Base-by-base conservation (phyloP, 2,797 vertebrate genomes). In the Tauraco hartlaubi region DNA sequence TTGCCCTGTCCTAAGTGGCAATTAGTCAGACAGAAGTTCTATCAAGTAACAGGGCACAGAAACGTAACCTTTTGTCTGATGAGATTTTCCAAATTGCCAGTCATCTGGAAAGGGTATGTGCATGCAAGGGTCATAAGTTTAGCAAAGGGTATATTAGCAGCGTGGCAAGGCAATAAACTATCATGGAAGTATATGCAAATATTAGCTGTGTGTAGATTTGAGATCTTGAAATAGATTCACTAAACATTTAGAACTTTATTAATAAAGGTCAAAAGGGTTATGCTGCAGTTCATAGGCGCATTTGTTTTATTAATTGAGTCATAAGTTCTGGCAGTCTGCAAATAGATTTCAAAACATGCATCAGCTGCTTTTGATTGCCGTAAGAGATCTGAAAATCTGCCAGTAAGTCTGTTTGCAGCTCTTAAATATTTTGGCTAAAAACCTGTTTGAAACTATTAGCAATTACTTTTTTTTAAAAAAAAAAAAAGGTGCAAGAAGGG, bases 231-330 rank as follows among this genome's bases (percentile, higher is more conserved):
- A 88, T 77, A 94, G 93, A 96, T 90, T 97, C 73, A n/a, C 89
- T 95, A 5, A 44, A 96, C 85, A 96, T 96, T 97, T 91, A 94
- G 96, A 93, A 95, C 89, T 97, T 97, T 93, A 97, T 97, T 96
- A 97, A 35, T 35, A 35, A 35, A 96, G 94, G 97, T 97, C 95
- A 95, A 71, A 97, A 95, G 95, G 92, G 96, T 93, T 97, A 73
- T 58, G 90, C 88, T 85, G 90, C 39, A 96, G 93, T 90, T 97
- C 96, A 95, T 84, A 91, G 97, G 87, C 96, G 96, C 54, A 69
- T 98, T 98, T 97, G 94, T 97, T 98, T 97, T 97, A 97, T 98
- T 98, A 98, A 98, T 98, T 98, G 97, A 98, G 96, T 97, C 96
- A 86, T 96, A 97, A 95, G 95, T 96, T 96, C 95, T 97, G 95